Evolutionary conservation across 2,888 invertebrate species (phyloP), one percentile per base, ranked within the genome.

Genomic region (Hydroisotoma schaefferi): DNA sequence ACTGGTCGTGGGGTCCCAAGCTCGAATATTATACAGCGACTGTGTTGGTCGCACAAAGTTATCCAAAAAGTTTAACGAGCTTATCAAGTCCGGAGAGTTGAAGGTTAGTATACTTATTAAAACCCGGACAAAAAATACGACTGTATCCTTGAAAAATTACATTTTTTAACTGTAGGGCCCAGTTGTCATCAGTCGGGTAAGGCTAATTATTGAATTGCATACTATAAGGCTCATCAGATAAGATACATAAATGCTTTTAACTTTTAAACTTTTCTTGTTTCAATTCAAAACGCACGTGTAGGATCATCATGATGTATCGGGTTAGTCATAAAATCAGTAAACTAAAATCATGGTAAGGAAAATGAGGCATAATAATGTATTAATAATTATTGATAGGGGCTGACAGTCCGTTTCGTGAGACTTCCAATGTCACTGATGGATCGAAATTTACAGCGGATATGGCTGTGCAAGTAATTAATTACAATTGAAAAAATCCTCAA

Each of bases 241-340:
- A n/a, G n/a, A n/a, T n/a, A n/a, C n/a, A n/a, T n/a, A n/a, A n/a
- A n/a, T n/a, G n/a, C n/a, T n/a, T n/a, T n/a, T n/a, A n/a, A n/a
- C n/a, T n/a, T n/a, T n/a, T n/a, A n/a, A n/a, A n/a, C n/a, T n/a
- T n/a, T n/a, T n/a, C n/a, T n/a, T n/a, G n/a, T n/a, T n/a, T n/a
- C n/a, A n/a, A n/a, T n/a, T n/a, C n/a, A n/a, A n/a, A n/a, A n/a
- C n/a, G n/a, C n/a, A n/a, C n/a, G n/a, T n/a, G n/a, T n/a, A n/a
- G n/a, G 84, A 84, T 74, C 84, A 84, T 72, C 84, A 84, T 74
- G 84, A 84, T 73, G 84, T 84, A 25, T 81, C 81, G n/a, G 57
- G n/a, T n/a, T n/a, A n/a, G n/a, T n/a, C n/a, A n/a, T n/a, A n/a
- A n/a, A n/a, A n/a, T n/a, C 12, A 10, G 12, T 33, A 33, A 33